Percentiles rank a stretch among this genome's conserved stretches.
phyloP scores from a whole-genome alignment of 2,888 invertebrate genomes.

The Epistrophe grossulariae region DNA sequence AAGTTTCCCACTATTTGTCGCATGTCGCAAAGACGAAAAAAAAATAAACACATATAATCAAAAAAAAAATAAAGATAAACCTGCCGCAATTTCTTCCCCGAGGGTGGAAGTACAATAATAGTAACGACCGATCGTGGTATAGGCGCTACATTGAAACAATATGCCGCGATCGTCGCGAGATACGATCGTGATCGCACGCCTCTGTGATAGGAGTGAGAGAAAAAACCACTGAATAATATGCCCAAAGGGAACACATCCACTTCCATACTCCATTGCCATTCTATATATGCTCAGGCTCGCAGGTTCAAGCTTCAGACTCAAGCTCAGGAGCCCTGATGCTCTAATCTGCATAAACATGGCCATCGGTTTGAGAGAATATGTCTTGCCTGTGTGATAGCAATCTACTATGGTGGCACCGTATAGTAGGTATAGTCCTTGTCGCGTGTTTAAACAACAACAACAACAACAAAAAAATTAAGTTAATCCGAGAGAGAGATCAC shows the following conservation, averaged over 20 bases:
- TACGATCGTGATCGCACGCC: constrained; percentile 74
- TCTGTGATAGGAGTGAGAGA: constrained; percentile 66
- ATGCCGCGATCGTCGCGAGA: constrained; percentile 70
- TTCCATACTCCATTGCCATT: not conserved
- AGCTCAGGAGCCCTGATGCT: constrained; percentile 32
- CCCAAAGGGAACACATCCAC: constrained; percentile 27
- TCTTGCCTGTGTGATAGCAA: constrained; percentile 61
- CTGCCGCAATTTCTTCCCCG: constrained; percentile 48
- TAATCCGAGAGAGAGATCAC: constrained; percentile 36
- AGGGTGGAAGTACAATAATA: constrained; percentile 68
- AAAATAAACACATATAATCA: not conserved
- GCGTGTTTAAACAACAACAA: constrained; percentile 43
- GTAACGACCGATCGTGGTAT: constrained; percentile 68
- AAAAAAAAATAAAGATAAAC: constrained; percentile 16
- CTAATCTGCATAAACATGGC: constrained; percentile 75
- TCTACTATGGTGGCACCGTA: constrained; percentile 53
- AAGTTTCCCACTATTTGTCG: constrained; percentile 69
- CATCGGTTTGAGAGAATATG: constrained; percentile 70
- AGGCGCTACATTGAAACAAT: constrained; percentile 75
- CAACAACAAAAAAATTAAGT: constrained; percentile 50
- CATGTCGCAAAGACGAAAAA: constrained; percentile 49
- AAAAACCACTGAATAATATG: constrained; percentile 61
- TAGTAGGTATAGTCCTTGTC: constrained; percentile 49
- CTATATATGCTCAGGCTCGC: not conserved
- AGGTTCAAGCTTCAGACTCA: not conserved